Percentiles rank a stretch among this genome's conserved stretches.
Evolutionary conservation across 2,113 vertebrate genomes (phyloP).

Genomic region (Sula dactylatra): DNA sequence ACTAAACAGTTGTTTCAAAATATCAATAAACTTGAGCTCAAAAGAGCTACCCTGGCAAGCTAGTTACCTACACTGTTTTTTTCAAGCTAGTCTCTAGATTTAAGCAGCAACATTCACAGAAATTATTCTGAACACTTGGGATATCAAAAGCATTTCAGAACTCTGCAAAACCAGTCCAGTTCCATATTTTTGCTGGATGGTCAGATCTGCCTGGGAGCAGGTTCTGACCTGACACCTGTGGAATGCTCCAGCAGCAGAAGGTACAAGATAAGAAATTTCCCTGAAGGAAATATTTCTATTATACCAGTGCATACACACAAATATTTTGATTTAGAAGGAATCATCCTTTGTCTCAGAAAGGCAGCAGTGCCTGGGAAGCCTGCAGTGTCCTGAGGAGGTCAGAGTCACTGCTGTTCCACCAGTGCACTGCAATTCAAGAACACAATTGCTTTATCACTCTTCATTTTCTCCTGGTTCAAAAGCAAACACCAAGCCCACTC

Average conservation of each 20-base stretch:
- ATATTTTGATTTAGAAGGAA: background rate
- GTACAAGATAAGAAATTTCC: slow-evolving; percentile 1
- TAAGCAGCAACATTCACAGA: background rate
- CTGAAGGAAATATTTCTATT: background rate
- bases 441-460: background rate
- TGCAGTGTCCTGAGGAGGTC: background rate
- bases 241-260: background rate
- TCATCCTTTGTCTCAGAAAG: background rate
- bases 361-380: background rate
- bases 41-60: background rate
- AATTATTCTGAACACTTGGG: background rate
- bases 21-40: background rate
- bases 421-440: background rate
- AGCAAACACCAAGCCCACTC: background rate
- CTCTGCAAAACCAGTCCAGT: background rate
- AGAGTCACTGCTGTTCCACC: background rate
- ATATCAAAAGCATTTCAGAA: background rate
- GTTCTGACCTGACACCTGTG: slow-evolving; percentile 28
- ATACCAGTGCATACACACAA: background rate
- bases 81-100: background rate
- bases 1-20: background rate
- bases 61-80: background rate
- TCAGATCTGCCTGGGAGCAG: background rate
- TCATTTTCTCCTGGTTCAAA: background rate
- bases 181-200: fast-evolving